Evolutionary conservation across 2,113 vertebrate species (phyloP), one percentile per base, ranked within the genome.

Genomic region (Peromyscus polionotus): DNA sequence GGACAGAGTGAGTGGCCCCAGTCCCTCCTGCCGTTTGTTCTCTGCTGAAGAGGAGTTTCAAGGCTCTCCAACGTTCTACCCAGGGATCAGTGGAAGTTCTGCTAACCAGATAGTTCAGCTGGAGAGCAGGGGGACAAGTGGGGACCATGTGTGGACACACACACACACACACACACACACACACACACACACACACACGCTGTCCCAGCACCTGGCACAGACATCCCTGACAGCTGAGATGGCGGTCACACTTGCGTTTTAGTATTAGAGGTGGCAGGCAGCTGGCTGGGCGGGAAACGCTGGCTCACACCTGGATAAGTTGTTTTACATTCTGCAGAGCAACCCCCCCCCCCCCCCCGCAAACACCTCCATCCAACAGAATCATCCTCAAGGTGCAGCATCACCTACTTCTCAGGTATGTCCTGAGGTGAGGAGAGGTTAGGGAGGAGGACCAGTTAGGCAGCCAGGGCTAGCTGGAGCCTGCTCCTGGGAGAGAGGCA

Each of bases 231-330:
- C 3, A 1, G 16, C 8, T 59, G 67, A 9, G 39, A 0, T 22
- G 45, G 36, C 3, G 0, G 17, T 4, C 4, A 12, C 2, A 13
- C 11, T 33, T 12, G 28, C 12, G 1, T 6, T 42, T 45, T 12
- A 11, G 51, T 5, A 0, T 12, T 0, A 4, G 14, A 7, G 22
- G 33, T 19, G 6, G n/a, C 5, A 10, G 0, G 0, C 3, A 31
- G 19, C 0, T 0, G 45, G 26, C 24, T 22, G 7, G 7, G 3
- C 22, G 90, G 70, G 61, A 77, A 42, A 9, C 3, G 22, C 4
- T 4, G 39, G 11, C 14, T 0, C 63, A 8, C 22, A 36, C 24
- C 57, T n/a, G 79, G 14, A 33, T 8, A 16, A 3, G 7, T 1
- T 0, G 1, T 16, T 51, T 42, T 28, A 4, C 79, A 57, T 42